These are phyloP conservation scores for Dynastes tityus DNA, from an alignment of 2,888 invertebrate genomes.

Conservation along the genomic window DNA sequence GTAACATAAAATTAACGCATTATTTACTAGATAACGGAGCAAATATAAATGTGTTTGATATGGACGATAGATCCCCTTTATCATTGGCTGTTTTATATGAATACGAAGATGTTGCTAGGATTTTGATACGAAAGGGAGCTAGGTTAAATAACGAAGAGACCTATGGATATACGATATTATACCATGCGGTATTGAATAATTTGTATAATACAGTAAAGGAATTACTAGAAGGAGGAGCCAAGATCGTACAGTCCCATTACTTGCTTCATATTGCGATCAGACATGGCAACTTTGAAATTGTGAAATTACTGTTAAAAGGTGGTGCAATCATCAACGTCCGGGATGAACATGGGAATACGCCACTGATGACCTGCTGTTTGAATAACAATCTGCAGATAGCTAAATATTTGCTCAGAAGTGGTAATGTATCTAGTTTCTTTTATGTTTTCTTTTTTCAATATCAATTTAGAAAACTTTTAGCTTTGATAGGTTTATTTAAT, in stretches of 20 bases:
- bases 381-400: conserved; percentile 70
- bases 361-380: conserved; percentile 76
- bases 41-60: conserved; percentile 66
- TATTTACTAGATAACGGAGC: conserved; percentile 66
- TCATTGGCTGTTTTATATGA: conserved; percentile 69
- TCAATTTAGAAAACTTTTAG: not conserved
- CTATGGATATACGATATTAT: conserved; percentile 80
- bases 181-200: conserved; percentile 81
- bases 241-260: conserved; percentile 80
- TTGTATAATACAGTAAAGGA: conserved; percentile 74
- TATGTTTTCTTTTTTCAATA: conserved; percentile 26
- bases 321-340: conserved; percentile 77
- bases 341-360: conserved; percentile 80
- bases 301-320: conserved; percentile 73
- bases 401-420: conserved; percentile 73
- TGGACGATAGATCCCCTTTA: conserved; percentile 71
- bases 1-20: conserved; percentile 59
- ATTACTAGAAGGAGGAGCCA: conserved; percentile 78
- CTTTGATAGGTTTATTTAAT: no score
- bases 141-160: conserved; percentile 81
- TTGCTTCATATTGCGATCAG: conserved; percentile 80
- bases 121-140: conserved; percentile 75
- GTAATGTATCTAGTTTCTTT: conserved; percentile 65
- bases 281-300: conserved; percentile 76
- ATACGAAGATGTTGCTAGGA: conserved; percentile 68